Base-by-base conservation (phyloP, 2,797 vertebrate genomes). In the Miichthys miiuy region DNA sequence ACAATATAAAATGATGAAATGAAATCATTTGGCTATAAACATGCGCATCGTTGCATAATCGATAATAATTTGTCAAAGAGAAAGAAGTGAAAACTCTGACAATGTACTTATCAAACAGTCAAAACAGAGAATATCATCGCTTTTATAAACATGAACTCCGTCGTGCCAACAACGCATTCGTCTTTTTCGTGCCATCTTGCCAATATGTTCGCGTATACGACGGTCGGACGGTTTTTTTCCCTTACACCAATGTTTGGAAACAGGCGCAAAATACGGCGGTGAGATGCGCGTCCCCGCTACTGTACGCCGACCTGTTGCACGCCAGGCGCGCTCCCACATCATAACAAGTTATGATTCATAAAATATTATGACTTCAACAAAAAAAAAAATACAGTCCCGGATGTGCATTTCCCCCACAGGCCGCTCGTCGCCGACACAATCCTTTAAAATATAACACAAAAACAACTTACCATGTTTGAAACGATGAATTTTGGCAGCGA, bases 271-370 rank as follows among this genome's bases (percentile, higher is more conserved):
- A 91, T 72, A 70, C 81, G 74, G 81, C 83, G 52, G 62, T 68
- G 90, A 86, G 80, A 94, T 92, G 93, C 92, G 91, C 92, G 87
- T 75, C 67, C 89, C 87, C 92, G 90, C 89, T 94, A 95, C 95
- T 95, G 95, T 95, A 95, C 93, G 72, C 87, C 90, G 92, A 96
- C 95, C 94, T 95, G 95, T 96, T 95, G 95, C 94, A 84, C 90
- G 88, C 88, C 81, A 82, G 64, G 90, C 92, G 94, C 93, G 92
- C 93, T 87, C 92, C 90, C 93, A 92, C 92, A 94, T 95, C 94
- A 96, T 96, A 95, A 94, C 94, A 95, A 95, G 93, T 95, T 95
- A 96, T 95, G 95, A 96, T 95, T 95, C 95, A 96, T 95, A 96
- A 95, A 94, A 95, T 91, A 92, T 88, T 92, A 94, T 91, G 91